Conservation (phyloP, 2,888 invertebrate species). For the Nemotelus pantherinus region DNA sequence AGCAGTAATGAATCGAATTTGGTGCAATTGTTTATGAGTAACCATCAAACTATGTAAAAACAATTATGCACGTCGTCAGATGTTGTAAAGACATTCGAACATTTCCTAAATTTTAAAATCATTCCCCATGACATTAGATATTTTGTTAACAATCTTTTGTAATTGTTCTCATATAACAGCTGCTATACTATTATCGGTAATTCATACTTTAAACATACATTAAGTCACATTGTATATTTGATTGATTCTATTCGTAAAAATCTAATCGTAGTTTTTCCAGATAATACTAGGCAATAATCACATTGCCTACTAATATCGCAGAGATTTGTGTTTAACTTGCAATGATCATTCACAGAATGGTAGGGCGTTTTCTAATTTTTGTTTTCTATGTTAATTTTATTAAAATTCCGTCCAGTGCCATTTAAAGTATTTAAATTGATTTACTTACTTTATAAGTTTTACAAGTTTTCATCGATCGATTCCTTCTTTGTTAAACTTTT, state of each 20-base stretch:
- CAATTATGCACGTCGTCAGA: constrained; percentile 1
- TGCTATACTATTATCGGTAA: constrained; percentile 17
- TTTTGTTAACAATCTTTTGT: constrained; percentile 21
- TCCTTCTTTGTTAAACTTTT: constrained; percentile 11
- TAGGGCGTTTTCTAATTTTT: constrained; percentile 9
- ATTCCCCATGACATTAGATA: neutral
- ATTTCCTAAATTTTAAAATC: neutral
- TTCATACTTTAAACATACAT: constrained; percentile 26
- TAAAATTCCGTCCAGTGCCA: constrained; percentile 34
- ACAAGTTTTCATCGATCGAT: neutral
- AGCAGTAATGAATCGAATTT: constrained; percentile 14
- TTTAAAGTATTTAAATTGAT: constrained; percentile 34
- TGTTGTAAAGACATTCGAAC: neutral
- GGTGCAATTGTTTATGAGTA: constrained; percentile 28
- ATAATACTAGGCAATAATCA: constrained; percentile 55
- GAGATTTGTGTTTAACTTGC: constrained; percentile 49
- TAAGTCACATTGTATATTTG: constrained; percentile 38
- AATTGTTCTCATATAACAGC: constrained; percentile 28
- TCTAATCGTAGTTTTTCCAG: constrained; percentile 42
- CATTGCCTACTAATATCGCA: constrained; percentile 55
- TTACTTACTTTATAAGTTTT: constrained; percentile 32
- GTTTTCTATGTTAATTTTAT: neutral
- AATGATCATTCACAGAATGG: neutral
- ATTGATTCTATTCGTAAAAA: constrained; percentile 16
- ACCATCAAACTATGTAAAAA: neutral